phyloP scores from a whole-genome alignment of 1,140 invertebrate species.

The Campoletis sonorensis region DNA sequence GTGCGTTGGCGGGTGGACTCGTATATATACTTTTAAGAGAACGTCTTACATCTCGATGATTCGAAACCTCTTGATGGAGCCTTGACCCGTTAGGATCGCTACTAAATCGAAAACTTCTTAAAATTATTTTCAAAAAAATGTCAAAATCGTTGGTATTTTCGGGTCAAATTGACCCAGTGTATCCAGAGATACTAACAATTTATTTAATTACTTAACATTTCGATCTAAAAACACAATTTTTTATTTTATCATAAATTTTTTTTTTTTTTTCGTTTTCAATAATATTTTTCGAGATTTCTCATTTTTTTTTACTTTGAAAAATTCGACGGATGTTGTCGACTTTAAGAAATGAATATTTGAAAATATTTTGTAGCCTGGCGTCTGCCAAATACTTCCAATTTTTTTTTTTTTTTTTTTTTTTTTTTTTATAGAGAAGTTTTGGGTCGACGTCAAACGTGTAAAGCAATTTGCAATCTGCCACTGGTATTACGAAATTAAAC shows the following conservation, averaged over 20 bases:
- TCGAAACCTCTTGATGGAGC: background rate
- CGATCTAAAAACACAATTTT: too few species aligned
- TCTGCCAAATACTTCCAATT: slow-evolving; percentile 17
- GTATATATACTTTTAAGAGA: slow-evolving; percentile 41
- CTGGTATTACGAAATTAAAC: slow-evolving; percentile 68
- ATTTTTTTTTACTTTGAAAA: background rate
- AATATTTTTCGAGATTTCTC: too few species aligned
- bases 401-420: background rate
- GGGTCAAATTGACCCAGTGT: too few species aligned
- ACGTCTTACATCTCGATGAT: slow-evolving; percentile 7
- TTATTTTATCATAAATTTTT: too few species aligned
- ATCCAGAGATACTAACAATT: too few species aligned
- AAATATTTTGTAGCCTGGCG: background rate
- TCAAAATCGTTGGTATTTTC: too few species aligned
- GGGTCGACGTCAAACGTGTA: slow-evolving; percentile 54
- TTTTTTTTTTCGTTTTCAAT: too few species aligned
- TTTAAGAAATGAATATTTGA: background rate
- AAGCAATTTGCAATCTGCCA: slow-evolving; percentile 60
- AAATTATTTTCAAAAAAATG: too few species aligned
- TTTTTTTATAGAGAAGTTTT: background rate
- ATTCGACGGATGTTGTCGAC: background rate
- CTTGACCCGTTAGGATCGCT: too few species aligned
- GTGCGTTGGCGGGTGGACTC: slow-evolving; percentile 16
- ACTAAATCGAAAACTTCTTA: too few species aligned
- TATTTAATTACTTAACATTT: too few species aligned